These are phyloP conservation scores for Jordanella pulchra DNA, from an alignment of 2,797 vertebrate genomes.

Conservation along the genomic window DNA sequence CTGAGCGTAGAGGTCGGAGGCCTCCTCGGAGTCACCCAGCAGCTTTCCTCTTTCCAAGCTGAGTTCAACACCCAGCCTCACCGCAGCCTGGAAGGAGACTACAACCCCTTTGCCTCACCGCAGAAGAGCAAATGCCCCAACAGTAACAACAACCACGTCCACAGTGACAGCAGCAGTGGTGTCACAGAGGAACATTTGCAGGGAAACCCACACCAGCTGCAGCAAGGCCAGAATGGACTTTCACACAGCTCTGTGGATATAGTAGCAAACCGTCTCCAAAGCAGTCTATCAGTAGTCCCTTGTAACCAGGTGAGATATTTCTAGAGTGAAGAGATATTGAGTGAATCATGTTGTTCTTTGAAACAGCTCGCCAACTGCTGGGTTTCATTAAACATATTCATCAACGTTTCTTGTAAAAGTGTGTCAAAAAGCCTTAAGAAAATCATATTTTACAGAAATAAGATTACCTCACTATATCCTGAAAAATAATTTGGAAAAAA, in stretches of 20 bases:
- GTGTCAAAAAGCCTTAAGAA: no score
- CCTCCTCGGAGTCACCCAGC: conserved; percentile 98
- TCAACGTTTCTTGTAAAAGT: no score
- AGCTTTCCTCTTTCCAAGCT: conserved; percentile 97
- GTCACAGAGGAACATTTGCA: conserved; percentile 92
- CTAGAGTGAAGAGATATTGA: not conserved
- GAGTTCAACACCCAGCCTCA: conserved; percentile 99
- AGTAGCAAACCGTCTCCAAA: conserved; percentile 98
- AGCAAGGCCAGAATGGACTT: conserved; percentile 99
- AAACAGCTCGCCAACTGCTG: not conserved
- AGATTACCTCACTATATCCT: no score
- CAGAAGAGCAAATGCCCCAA: conserved; percentile 97
- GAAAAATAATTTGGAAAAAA: no score
- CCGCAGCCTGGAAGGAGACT: conserved; percentile 95
- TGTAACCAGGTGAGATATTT: conserved; percentile 93
- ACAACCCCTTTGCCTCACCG: conserved; percentile 98
- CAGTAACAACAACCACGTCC: conserved; percentile 87
- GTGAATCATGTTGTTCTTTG: not conserved
- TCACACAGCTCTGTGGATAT: conserved; percentile 99
- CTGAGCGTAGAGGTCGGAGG: conserved; percentile 97
- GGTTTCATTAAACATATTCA: not conserved
- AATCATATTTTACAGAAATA: no score
- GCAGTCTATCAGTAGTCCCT: conserved; percentile 98
- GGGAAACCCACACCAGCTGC: conserved; percentile 89
- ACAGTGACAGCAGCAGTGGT: conserved; percentile 73